Conservation (phyloP, 2,888 invertebrate species). For the Muschampia plurimacula region DNA sequence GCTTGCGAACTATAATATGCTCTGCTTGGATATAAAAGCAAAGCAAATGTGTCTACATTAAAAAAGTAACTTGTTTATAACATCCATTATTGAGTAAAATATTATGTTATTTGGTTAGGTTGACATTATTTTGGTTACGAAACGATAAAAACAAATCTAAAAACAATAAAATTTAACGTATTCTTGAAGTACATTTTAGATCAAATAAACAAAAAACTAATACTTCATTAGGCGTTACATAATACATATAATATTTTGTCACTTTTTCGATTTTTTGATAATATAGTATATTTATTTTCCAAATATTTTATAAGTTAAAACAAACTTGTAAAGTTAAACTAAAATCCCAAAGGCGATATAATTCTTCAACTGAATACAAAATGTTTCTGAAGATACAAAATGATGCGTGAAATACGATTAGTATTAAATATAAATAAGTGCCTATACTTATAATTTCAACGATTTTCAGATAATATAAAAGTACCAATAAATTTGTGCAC, state of each 20-base stretch:
- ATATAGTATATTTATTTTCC: too few relatives aligned
- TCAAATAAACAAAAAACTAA: too few relatives aligned
- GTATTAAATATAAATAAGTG: neutral
- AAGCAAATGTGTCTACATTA: constrained; percentile 15
- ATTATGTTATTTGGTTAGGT: constrained; percentile 28
- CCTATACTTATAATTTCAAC: neutral
- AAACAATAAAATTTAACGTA: constrained; percentile 22
- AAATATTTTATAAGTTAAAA: too few relatives aligned
- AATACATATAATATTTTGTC: too few relatives aligned
- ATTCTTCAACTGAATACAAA: neutral
- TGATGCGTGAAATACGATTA: neutral
- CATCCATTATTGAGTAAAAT: constrained; percentile 22
- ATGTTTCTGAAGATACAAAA: neutral
- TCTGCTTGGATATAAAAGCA: constrained; percentile 20
- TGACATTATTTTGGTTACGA: constrained; percentile 25
- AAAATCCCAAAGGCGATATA: constrained; percentile 41
- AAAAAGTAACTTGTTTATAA: constrained; percentile 21
- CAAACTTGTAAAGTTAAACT: neutral
- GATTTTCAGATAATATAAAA: neutral
- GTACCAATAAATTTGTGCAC: neutral
- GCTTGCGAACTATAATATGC: constrained; percentile 18
- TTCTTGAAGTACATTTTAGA: too few relatives aligned
- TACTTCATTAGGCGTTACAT: too few relatives aligned
- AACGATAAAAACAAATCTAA: neutral
- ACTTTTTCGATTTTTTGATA: too few relatives aligned